These are phyloP conservation scores for Idaea aversata DNA, from an alignment of 2,888 invertebrate genomes.

Conservation along the genomic window DNA sequence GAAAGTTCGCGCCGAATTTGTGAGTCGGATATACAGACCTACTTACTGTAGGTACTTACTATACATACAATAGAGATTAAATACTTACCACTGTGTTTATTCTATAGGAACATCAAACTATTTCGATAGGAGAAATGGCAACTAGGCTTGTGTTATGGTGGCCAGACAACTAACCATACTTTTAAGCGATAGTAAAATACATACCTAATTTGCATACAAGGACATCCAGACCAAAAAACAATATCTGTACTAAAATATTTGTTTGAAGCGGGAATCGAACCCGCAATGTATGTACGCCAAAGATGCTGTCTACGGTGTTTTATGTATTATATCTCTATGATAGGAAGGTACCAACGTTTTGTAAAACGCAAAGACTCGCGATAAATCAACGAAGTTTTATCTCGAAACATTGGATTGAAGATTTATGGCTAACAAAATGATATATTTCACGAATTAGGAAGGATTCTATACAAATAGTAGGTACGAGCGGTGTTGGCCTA, in stretches of 20 bases:
- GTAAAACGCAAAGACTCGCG: constrained; percentile 2
- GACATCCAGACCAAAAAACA: too few relatives aligned
- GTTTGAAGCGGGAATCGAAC: too few relatives aligned
- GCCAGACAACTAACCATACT: too few relatives aligned
- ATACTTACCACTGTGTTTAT: background rate
- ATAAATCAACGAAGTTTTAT: constrained; percentile 17
- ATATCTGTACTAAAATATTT: too few relatives aligned
- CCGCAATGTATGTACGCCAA: too few relatives aligned
- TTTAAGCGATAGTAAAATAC: too few relatives aligned
- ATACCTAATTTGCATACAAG: too few relatives aligned
- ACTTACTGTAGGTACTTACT: constrained; percentile 5
- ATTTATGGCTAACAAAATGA: constrained; percentile 4
- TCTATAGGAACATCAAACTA: background rate
- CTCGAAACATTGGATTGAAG: constrained; percentile 9
- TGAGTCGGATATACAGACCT: constrained; percentile 13
- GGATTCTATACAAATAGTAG: background rate
- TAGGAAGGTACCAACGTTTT: background rate
- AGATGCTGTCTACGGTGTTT: background rate
- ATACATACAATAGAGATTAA: constrained; percentile 5
- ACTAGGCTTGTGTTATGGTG: too few relatives aligned
- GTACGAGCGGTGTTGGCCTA: too few relatives aligned
- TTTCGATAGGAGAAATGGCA: too few relatives aligned
- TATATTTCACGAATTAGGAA: constrained; percentile 1
- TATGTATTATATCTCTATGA: background rate
- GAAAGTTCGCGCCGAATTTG: constrained; percentile 31